These are phyloP conservation scores for Neosalanx taihuensis DNA, from an alignment of 2,797 vertebrate genomes.

Conservation along the genomic window DNA sequence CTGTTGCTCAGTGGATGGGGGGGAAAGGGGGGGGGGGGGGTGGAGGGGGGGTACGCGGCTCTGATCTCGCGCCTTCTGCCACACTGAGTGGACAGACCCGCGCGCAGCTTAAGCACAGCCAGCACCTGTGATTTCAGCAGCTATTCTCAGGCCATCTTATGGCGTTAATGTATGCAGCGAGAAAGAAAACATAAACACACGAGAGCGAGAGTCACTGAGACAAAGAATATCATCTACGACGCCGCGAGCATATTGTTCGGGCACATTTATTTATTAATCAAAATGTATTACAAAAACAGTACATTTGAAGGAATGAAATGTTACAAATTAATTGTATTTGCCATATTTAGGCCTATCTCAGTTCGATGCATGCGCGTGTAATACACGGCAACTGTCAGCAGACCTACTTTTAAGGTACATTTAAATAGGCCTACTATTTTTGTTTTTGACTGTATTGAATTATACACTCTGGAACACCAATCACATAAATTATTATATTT, in stretches of 20 bases:
- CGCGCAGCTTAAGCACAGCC: slow-evolving; percentile 68
- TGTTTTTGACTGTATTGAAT: too few relatives aligned
- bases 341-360: too few relatives aligned
- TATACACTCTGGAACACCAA: too few relatives aligned
- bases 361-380: too few relatives aligned
- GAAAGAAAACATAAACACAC: slow-evolving; percentile 16
- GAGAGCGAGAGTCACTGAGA: not conserved
- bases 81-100: slow-evolving; percentile 69
- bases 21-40: slow-evolving; percentile 21
- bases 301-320: too few relatives aligned
- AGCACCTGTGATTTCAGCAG: slow-evolving; percentile 72
- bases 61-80: slow-evolving; percentile 71
- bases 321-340: too few relatives aligned
- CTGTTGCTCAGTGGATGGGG: slow-evolving; percentile 11
- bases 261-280: too few relatives aligned
- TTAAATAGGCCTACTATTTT: too few relatives aligned
- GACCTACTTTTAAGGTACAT: too few relatives aligned
- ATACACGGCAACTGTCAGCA: too few relatives aligned
- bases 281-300: too few relatives aligned
- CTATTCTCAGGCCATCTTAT: slow-evolving; percentile 66
- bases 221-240: slow-evolving; percentile 6
- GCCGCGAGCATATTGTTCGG: not conserved
- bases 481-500: not conserved
- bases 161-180: slow-evolving; percentile 27
- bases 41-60: slow-evolving; percentile 45